Evolutionary conservation across 1,140 invertebrate genomes (phyloP).

Genomic region (Ostrea edulis): DNA sequence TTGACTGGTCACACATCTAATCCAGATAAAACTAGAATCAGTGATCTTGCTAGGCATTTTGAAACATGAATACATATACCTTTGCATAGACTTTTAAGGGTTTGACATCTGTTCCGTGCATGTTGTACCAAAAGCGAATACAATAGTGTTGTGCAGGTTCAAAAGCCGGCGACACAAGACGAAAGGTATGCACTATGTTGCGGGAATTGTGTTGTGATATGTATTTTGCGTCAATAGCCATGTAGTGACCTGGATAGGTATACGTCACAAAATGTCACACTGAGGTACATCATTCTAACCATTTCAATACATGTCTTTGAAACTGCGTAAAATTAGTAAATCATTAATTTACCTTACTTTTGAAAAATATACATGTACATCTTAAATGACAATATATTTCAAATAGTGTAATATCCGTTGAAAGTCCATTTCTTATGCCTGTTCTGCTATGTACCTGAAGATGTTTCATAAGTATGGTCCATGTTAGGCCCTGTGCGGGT

Average conservation of each 20-base stretch:
- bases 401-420: neutral
- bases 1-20: no score
- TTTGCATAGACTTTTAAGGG: slow-evolving; percentile 63
- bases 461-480: slow-evolving; percentile 44
- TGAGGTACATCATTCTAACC: no score
- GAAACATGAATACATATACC: slow-evolving; percentile 44
- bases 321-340: no score
- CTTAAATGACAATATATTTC: no score
- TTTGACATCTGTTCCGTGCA: slow-evolving; percentile 59
- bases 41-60: neutral
- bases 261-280: no score
- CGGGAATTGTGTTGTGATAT: slow-evolving; percentile 5
- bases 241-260: slow-evolving; percentile 56
- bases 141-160: slow-evolving; percentile 58
- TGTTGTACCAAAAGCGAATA: slow-evolving; percentile 68
- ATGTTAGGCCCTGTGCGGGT: neutral
- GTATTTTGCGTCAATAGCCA: slow-evolving; percentile 54
- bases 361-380: no score
- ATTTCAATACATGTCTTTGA: no score
- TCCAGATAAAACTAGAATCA: no score
- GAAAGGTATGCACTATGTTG: neutral
- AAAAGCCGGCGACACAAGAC: slow-evolving; percentile 56
- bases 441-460: neutral
- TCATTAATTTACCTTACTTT: no score
- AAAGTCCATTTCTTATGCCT: neutral